Base-by-base conservation (phyloP, 2,888 invertebrate genomes). In the Biston stratarius region DNA sequence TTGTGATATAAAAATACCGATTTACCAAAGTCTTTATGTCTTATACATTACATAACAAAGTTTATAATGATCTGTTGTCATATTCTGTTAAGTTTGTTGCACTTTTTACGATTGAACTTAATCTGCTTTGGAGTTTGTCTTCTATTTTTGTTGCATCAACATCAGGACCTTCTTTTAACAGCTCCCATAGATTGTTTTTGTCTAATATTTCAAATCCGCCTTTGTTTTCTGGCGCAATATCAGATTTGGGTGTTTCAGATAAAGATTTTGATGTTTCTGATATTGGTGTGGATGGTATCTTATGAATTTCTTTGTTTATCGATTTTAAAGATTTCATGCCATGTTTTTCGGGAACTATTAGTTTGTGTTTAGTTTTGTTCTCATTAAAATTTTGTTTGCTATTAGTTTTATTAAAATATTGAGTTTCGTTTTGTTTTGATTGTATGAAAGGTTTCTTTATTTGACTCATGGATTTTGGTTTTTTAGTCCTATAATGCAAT, bases 161-260 rank as follows among this genome's bases (percentile, higher is more conserved):
- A 52, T 87, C 85, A n/a, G 91, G 80, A 36, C 85, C 95, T 85
- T 95, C 95, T 80, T 95, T 95, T 14, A 96, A 83, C 77, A 96
- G 88, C 61, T 95, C 95, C 95, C 95, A 96, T 52, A 95, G 83
- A 67, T 94, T 94, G 70, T 95, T 95, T 78, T 95, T 95, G 75
- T 95, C 94, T 61, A 95, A 81, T 64, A 95, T 92, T 71, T 95
- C 93, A 73, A 94, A 95, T 57, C 94, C 93, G 75, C 94, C 94
- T 76, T 92, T 94, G 74, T 89, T 92, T 83, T 93, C 92, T 12
- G 93, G 93, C 14, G 91, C 88, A 66, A 92, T 89, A 72, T 94
- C 89, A 42, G 83, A 72, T 79, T 91, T 92, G 0, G 80, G 63
- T 14, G 80, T 72, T 51, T 82, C 88, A 53, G 79, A 77, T 59